Base-by-base conservation (phyloP, 2,113 vertebrate species). In the Cavia aperea region DNA sequence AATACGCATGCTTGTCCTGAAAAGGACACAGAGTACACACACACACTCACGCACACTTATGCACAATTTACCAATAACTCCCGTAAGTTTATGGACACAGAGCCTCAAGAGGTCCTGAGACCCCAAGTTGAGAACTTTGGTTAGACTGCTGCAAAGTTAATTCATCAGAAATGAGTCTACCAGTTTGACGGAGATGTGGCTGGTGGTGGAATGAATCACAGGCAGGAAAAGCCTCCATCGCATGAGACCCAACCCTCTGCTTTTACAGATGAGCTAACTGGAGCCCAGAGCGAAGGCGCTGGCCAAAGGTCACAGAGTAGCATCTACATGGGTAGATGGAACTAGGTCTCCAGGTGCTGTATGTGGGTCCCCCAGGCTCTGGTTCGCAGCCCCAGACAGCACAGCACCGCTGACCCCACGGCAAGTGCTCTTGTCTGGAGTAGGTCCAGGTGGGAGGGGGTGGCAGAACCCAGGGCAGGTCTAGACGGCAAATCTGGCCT, bases 121-220 rank as follows among this genome's bases (percentile, higher is more conserved):
- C 23, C 62, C 31, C 73, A 29, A 29, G 36, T 19, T 49, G 46
- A 1, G 91, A 49, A 60, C 33, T 23, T 75, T 39, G 26, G 43
- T 65, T 36, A 31, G 62, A 49, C 16, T 11, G 43, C 24, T 73
- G 60, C 60, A 82, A 65, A 23, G 21, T 43, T 18, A 49, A 16
- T 68, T 7, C 19, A 0, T 46, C 39, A 4, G 63, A 10, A 39
- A 29, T 1, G 12, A 49, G 65, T 5, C 12, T 19, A 21, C 18
- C 0, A 0, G 33, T 18, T 33, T 24, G 23, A 5, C 2, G 43
- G 46, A 56, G 31, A 14, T 75, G 43, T 31, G 36, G 62, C 5
- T 11, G 39, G 62, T 2, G 10, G 56, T 1, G 2, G n/a, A n/a
- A 36, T 6, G 70, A 85, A 33, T 81, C 77, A 51, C 33, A 18